Base-by-base conservation (phyloP, 2,888 invertebrate species). In the Gisinianus flammeolus region DNA sequence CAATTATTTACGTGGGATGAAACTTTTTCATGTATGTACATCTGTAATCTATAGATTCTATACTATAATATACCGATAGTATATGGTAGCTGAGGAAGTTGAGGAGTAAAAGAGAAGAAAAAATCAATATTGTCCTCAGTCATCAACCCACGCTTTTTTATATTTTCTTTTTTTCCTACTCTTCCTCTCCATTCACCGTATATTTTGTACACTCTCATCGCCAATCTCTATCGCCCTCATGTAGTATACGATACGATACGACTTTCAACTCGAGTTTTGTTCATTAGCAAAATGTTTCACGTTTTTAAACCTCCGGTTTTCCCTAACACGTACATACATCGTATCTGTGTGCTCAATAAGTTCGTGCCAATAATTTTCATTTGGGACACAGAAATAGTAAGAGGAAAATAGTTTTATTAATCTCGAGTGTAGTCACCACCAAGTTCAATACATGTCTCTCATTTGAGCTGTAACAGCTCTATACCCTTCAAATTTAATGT, bases 31-130 rank as follows among this genome's bases (percentile, higher is more conserved):
- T 35, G 12, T 5, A 35, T 35, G 12, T 44, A 44, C 44, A 44
- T 12, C 44, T 44, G 19, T 44, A 44, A 44, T 16, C 44, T 12
- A 12, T 44, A 19, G 19, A 12, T 16, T 12, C 19, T 44, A 19
- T 16, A 44, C 10, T 16, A 52, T 10, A 52, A n/a, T n/a, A n/a
- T n/a, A n/a, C n/a, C n/a, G n/a, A n/a, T n/a, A n/a, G n/a, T n/a
- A n/a, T n/a, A n/a, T n/a, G n/a, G n/a, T n/a, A n/a, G 26, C 16
- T 12, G 22, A 62, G 22, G 62, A 62, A 12, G 26, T 22, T 62
- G 26, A 62, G n/a, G 26, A 62, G 62, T 26, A 62, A 62, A 62
- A 62, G 62, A 62, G 26, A 62, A 26, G 22, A 62, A 62, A 26
- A 62, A 62, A 62, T 22, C 26, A 26, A 26, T 62, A 26, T 16